phyloP scores from a whole-genome alignment of 2,113 vertebrate species.

The Syngnathus scovelli region DNA sequence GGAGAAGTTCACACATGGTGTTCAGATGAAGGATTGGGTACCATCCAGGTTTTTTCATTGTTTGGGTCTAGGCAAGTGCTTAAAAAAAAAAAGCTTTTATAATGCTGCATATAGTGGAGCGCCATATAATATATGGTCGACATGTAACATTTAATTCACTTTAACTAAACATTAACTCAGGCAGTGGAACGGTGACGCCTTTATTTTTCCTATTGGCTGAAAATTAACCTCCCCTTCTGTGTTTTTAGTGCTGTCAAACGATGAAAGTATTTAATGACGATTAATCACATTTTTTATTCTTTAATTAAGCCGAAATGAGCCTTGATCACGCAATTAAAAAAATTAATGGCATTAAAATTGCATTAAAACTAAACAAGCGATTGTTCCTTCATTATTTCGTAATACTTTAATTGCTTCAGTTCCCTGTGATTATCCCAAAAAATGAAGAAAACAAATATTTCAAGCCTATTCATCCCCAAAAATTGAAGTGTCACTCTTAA shows the following conservation, averaged over 20 bases:
- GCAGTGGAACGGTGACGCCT: not conserved
- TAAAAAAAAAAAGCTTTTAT: slow-evolving; percentile 21
- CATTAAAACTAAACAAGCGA: too few relatives aligned
- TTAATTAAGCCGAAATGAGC: too few relatives aligned
- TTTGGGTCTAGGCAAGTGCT: slow-evolving; percentile 29
- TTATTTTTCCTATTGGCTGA: not conserved
- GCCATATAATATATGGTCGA: slow-evolving; percentile 7
- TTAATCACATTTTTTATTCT: too few relatives aligned
- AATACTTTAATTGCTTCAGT: too few relatives aligned
- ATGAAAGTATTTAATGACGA: too few relatives aligned
- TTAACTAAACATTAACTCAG: not conserved
- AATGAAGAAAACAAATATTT: too few relatives aligned
- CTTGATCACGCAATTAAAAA: too few relatives aligned
- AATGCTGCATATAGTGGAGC: slow-evolving; percentile 6
- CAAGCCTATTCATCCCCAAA: too few relatives aligned
- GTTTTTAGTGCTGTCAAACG: not conserved
- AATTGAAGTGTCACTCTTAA: too few relatives aligned
- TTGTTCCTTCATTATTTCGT: too few relatives aligned
- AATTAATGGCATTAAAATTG: too few relatives aligned
- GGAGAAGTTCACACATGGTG: slow-evolving; percentile 51
- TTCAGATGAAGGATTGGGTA: slow-evolving; percentile 51
- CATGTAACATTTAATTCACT: slow-evolving; percentile 4
- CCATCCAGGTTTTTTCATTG: slow-evolving; percentile 21
- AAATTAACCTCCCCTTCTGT: not conserved
- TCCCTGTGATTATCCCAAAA: too few relatives aligned